Evolutionary conservation across 2,888 invertebrate species (phyloP).

Genomic region (Aphodius sticticus): DNA sequence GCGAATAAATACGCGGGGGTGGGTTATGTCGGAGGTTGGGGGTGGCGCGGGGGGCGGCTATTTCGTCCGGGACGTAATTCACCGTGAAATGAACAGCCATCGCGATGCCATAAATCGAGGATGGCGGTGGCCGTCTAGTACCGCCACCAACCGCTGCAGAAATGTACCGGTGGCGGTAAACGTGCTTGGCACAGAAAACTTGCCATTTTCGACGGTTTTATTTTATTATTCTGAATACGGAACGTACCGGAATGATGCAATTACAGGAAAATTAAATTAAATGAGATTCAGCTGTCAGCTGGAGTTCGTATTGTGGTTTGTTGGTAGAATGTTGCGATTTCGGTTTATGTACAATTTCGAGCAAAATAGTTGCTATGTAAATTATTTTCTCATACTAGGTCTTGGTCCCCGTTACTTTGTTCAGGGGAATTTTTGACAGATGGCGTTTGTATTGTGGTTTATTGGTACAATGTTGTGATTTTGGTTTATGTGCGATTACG

Average conservation of each 20-base stretch:
- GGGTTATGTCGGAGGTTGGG: slow-evolving; percentile 4
- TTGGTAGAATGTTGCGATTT: too few species aligned
- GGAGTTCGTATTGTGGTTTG: too few species aligned
- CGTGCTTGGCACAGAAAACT: not conserved
- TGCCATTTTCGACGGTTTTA: not conserved
- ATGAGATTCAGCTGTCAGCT: not conserved
- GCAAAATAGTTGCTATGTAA: too few species aligned
- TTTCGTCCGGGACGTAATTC: slow-evolving; percentile 17
- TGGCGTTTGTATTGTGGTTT: too few species aligned
- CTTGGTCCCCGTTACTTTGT: too few species aligned
- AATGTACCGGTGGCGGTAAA: not conserved
- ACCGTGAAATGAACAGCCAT: slow-evolving; percentile 25
- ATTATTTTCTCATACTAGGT: too few species aligned
- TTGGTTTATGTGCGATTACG: too few species aligned
- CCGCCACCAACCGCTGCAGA: not conserved
- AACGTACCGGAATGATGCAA: not conserved
- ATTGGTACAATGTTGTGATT: too few species aligned
- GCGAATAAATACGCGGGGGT: slow-evolving; percentile 23
- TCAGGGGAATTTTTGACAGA: too few species aligned
- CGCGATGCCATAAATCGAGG: slow-evolving; percentile 16
- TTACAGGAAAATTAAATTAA: not conserved
- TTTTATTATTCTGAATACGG: not conserved
- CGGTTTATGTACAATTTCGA: too few species aligned
- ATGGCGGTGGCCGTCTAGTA: slow-evolving; percentile 12
- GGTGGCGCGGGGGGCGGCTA: slow-evolving; percentile 13